Evolutionary conservation across 2,113 vertebrate species (phyloP).

Genomic region (Mola mola): DNA sequence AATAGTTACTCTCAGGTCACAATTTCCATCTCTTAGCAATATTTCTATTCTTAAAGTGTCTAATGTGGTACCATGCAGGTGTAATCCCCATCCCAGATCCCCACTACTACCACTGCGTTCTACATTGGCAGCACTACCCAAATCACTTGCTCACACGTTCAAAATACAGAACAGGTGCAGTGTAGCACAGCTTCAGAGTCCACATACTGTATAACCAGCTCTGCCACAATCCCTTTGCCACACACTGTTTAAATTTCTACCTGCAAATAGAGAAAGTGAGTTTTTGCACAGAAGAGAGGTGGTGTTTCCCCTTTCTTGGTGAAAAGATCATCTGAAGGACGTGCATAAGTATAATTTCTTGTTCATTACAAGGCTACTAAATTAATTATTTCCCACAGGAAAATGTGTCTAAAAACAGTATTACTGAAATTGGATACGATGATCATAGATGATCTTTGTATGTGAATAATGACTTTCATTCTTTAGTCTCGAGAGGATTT

Average conservation of each 20-base stretch:
- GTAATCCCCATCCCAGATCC: slow-evolving; percentile 20
- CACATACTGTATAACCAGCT: slow-evolving; percentile 36
- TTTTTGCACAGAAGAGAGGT: slow-evolving; percentile 7
- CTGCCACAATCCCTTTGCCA: slow-evolving; percentile 57
- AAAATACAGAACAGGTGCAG: slow-evolving; percentile 68
- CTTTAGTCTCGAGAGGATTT: slow-evolving; percentile 42
- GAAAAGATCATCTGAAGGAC: slow-evolving; percentile 15
- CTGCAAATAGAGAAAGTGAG: slow-evolving; percentile 28
- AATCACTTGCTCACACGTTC: slow-evolving; percentile 43
- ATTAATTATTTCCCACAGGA: slow-evolving; percentile 26
- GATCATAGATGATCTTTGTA: slow-evolving; percentile 35
- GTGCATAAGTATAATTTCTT: neutral
- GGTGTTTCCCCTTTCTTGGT: neutral
- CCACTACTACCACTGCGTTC: slow-evolving; percentile 11
- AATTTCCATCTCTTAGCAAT: slow-evolving; percentile 48
- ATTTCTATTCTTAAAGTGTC: slow-evolving; percentile 51
- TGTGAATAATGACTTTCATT: slow-evolving; percentile 53
- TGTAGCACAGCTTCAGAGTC: slow-evolving; percentile 54
- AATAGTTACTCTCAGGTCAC: slow-evolving; percentile 55
- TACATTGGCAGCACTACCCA: slow-evolving; percentile 27
- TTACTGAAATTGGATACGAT: slow-evolving; percentile 36
- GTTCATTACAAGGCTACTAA: slow-evolving; percentile 16
- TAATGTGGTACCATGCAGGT: slow-evolving; percentile 32
- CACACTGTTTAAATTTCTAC: slow-evolving; percentile 29
- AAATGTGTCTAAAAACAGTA: slow-evolving; percentile 24